phyloP scores from a whole-genome alignment of 92 coral and sea anemone species.

The Metridium senile region DNA sequence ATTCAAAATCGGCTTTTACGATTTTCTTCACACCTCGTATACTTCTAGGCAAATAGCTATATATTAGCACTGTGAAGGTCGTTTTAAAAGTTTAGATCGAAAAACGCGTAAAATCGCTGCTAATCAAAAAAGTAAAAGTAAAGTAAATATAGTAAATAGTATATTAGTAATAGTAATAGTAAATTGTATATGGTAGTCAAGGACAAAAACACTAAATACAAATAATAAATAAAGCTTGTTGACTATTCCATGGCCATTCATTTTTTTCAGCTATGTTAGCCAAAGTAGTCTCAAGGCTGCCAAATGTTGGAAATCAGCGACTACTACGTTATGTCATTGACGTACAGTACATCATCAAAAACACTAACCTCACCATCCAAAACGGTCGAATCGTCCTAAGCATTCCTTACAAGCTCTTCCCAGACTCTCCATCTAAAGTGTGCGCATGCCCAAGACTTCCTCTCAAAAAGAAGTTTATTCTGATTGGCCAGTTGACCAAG shows the following conservation, averaged over 20 bases:
- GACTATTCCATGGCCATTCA: background rate
- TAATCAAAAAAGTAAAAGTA: too few relatives aligned
- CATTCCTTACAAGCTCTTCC: conserved; percentile 34
- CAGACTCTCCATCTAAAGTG: background rate
- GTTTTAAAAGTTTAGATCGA: too few relatives aligned
- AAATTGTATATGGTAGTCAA: too few relatives aligned
- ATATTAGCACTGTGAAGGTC: too few relatives aligned
- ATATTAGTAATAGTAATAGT: too few relatives aligned
- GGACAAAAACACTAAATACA: too few relatives aligned
- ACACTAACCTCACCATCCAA: conserved; percentile 29
- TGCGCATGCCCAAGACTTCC: conserved; percentile 70
- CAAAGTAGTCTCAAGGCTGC: conserved; percentile 35
- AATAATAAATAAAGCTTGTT: too few relatives aligned
- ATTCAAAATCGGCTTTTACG: too few relatives aligned
- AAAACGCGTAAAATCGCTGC: too few relatives aligned
- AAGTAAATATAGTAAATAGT: too few relatives aligned
- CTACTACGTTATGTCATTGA: conserved; percentile 40
- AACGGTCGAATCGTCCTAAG: conserved; percentile 42
- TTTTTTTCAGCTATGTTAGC: conserved; percentile 36
- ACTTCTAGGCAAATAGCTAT: too few relatives aligned
- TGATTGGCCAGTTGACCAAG: conserved; percentile 41
- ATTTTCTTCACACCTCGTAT: too few relatives aligned
- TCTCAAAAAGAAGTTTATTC: conserved; percentile 34
- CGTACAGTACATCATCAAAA: conserved; percentile 44
- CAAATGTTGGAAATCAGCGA: conserved; percentile 31